Evolutionary conservation across 2,888 invertebrate species (phyloP).

Genomic region (Acleris laterana): DNA sequence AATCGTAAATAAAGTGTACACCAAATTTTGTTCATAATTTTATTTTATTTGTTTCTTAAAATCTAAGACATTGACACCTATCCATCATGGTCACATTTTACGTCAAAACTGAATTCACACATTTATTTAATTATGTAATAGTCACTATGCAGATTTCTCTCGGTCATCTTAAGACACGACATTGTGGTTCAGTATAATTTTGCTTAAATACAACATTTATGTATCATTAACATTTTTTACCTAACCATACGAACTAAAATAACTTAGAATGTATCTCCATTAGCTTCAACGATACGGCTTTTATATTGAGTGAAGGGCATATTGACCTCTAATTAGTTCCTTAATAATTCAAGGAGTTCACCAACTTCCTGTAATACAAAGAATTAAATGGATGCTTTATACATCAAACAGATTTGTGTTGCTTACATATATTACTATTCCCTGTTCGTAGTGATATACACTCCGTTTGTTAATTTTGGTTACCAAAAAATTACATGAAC

Average conservation of each 20-base stretch:
- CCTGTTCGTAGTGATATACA: neutral
- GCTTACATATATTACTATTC: neutral
- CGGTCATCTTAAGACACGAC: neutral
- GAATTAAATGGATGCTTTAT: conserved; percentile 60
- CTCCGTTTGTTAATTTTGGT: neutral
- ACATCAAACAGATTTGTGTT: conserved; percentile 11
- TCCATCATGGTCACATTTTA: conserved; percentile 26
- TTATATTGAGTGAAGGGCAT: conserved; percentile 64
- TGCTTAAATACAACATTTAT: conserved; percentile 18
- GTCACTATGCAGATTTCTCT: conserved; percentile 1
- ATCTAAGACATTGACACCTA: conserved; percentile 67
- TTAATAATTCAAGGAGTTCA: conserved; percentile 77
- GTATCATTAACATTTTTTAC: conserved; percentile 35
- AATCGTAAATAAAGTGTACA: conserved; percentile 64
- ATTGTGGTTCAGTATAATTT: conserved; percentile 20
- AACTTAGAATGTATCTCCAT: conserved; percentile 48
- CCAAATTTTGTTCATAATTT: conserved; percentile 62
- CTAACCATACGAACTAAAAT: conserved; percentile 43
- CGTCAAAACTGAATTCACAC: conserved; percentile 17
- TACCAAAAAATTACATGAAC: too few species aligned
- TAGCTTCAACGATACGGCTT: conserved; percentile 69
- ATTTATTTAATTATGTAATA: conserved; percentile 12
- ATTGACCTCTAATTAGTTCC: conserved; percentile 66
- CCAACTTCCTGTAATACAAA: conserved; percentile 83
- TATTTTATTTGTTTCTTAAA: conserved; percentile 78